Percentiles rank a stretch among this genome's conserved stretches.
Conservation (phyloP, 2,113 vertebrate genomes). For the Trichechus manatus region DNA sequence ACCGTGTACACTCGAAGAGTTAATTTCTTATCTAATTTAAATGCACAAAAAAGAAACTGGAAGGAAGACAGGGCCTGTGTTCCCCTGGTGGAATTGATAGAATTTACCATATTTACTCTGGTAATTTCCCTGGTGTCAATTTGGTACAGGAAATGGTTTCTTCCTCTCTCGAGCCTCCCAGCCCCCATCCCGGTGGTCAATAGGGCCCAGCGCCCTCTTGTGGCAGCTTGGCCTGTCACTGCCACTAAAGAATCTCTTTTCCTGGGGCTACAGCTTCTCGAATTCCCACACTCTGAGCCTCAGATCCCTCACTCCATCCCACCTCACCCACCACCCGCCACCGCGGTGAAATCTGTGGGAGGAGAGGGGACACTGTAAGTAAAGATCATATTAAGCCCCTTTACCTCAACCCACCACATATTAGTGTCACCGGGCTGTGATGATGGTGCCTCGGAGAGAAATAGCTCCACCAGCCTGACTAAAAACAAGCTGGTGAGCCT, state of each 20-base stretch:
- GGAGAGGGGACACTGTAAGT: background rate
- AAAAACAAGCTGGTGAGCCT: background rate
- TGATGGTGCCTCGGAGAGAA: background rate
- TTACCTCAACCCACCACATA: background rate
- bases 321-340: no score
- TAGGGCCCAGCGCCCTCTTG: background rate
- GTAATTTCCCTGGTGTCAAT: background rate
- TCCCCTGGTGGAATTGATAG: background rate
- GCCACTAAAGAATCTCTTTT: accelerated
- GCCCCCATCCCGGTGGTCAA: background rate
- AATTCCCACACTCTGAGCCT: background rate
- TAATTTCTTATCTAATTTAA: slow-evolving; percentile 3
- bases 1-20: background rate
- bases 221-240: accelerated
- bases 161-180: accelerated
- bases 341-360: background rate
- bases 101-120: background rate
- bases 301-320: accelerated
- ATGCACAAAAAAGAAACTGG: background rate
- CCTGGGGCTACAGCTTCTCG: background rate
- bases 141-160: background rate
- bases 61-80: background rate
- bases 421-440: background rate
- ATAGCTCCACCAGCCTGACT: background rate
- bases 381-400: background rate